Evolutionary conservation across 2,113 vertebrate genomes (phyloP).

Genomic region (Hydropotes inermis): DNA sequence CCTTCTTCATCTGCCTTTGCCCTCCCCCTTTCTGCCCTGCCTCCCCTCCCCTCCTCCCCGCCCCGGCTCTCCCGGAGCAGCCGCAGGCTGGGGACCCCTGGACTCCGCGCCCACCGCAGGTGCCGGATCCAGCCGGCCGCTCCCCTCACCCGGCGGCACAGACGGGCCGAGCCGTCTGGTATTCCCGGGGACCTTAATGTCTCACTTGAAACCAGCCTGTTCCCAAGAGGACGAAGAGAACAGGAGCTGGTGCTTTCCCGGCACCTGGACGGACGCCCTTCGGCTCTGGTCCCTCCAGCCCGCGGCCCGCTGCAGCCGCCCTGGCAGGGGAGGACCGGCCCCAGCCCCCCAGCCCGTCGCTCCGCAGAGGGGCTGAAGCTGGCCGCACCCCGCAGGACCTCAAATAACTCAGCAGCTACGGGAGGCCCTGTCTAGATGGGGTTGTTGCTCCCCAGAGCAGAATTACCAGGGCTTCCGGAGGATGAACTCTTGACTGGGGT

Average conservation of each 20-base stretch:
- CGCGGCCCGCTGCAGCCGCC: neutral
- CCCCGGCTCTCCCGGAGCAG: neutral
- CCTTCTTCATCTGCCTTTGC: neutral
- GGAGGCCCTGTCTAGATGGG: neutral
- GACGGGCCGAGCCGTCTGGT: neutral
- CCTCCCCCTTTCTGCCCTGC: accelerated
- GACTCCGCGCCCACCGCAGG: neutral
- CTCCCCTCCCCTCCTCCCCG: neutral
- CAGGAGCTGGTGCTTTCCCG: neutral
- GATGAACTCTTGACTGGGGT: neutral
- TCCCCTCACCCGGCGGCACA: neutral
- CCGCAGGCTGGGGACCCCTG: neutral
- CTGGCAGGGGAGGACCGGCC: neutral
- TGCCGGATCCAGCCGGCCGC: neutral
- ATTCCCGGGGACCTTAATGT: no score
- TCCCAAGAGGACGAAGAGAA: neutral
- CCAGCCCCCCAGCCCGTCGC: accelerated
- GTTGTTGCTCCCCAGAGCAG: neutral
- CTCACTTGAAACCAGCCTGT: neutral
- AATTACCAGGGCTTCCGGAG: neutral
- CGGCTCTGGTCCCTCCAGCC: neutral
- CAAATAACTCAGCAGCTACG: no score
- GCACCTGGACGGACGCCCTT: neutral
- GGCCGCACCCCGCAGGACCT: accelerated
- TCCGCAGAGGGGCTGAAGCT: no score